Evolutionary conservation across 2,797 vertebrate genomes (phyloP).

Genomic region (Tachyglossus aculeatus): DNA sequence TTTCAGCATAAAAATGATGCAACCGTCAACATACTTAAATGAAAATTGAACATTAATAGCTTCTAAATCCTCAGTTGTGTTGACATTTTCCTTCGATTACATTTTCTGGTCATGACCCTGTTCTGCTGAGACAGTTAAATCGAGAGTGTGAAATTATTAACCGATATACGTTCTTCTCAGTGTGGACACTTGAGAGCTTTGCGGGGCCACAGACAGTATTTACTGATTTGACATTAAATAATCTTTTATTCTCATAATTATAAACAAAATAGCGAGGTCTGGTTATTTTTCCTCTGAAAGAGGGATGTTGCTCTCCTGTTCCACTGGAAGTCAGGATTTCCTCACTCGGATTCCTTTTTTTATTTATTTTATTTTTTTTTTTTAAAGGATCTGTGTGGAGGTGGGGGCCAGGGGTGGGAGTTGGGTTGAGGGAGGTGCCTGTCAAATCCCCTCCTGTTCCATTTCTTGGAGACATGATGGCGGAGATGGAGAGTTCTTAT

Average conservation of each 20-base stretch:
- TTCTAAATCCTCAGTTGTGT: slow-evolving; percentile 55
- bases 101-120: slow-evolving; percentile 30
- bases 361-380: neutral
- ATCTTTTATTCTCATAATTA: neutral
- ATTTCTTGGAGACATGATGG: neutral
- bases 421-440: too few species aligned
- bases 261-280: neutral
- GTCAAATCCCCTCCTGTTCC: neutral
- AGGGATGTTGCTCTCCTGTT: slow-evolving; percentile 17
- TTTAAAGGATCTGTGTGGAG: too few species aligned
- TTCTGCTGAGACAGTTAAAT: slow-evolving; percentile 18
- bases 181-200: too few species aligned
- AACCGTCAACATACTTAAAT: slow-evolving; percentile 3
- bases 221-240: slow-evolving; percentile 16
- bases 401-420: too few species aligned
- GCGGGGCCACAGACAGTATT: neutral
- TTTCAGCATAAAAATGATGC: slow-evolving; percentile 38
- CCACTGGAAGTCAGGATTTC: slow-evolving; percentile 7
- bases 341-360: slow-evolving; percentile 3
- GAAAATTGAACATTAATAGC: slow-evolving; percentile 38
- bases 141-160: neutral
- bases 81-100: slow-evolving; percentile 50
- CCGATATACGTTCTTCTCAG: neutral
- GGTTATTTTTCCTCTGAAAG: slow-evolving; percentile 5
- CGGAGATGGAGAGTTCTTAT: slow-evolving; percentile 14